phyloP scores from a whole-genome alignment of 2,888 invertebrate species.

The Andrena camellia region DNA sequence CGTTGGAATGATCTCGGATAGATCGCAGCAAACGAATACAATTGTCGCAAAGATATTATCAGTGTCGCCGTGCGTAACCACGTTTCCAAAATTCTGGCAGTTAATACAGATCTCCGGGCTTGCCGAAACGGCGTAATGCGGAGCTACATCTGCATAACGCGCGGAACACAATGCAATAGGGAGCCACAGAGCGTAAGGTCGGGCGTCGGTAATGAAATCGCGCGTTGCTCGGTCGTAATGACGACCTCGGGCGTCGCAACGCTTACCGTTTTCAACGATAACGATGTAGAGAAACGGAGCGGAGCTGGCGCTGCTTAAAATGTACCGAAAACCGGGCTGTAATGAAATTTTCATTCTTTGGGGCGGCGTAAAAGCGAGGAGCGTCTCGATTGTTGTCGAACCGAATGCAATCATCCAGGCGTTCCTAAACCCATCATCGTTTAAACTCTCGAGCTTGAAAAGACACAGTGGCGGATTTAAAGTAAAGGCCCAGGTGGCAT shows the following conservation, averaged over 20 bases:
- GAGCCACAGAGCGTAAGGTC: conserved; percentile 41
- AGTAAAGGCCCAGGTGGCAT: no score
- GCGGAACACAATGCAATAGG: conserved; percentile 58
- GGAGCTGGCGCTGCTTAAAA: conserved; percentile 19
- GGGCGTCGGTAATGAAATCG: conserved; percentile 70
- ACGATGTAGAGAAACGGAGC: conserved; percentile 57
- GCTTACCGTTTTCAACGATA: conserved; percentile 57
- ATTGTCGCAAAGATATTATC: neutral
- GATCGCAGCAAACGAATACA: neutral
- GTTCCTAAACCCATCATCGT: neutral
- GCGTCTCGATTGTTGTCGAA: neutral
- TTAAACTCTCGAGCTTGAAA: neutral
- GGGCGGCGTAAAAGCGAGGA: neutral
- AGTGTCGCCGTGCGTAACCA: conserved; percentile 10
- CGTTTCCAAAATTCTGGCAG: conserved; percentile 64
- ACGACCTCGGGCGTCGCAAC: conserved; percentile 59
- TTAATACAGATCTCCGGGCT: conserved; percentile 63
- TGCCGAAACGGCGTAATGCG: conserved; percentile 31
- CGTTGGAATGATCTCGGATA: no score
- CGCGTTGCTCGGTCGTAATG: conserved; percentile 65
- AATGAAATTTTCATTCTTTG: conserved; percentile 38
- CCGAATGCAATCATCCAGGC: neutral
- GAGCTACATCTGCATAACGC: conserved; percentile 63
- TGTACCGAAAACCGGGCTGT: conserved; percentile 24
- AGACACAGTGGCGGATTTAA: no score